Base-by-base conservation (phyloP, 2,888 invertebrate genomes). In the Spisula solida region DNA sequence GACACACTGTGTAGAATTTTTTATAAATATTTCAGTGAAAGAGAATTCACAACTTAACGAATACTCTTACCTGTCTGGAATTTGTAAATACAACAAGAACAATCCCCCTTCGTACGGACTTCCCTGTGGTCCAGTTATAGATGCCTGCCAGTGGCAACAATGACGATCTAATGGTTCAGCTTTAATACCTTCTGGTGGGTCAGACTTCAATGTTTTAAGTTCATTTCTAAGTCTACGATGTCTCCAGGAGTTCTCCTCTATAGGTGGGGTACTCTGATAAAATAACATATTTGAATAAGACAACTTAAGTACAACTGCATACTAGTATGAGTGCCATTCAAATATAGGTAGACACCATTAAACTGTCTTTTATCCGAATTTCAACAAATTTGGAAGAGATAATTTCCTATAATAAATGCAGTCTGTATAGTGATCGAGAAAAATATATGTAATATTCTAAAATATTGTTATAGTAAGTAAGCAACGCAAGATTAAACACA, bases 31-130 rank as follows among this genome's bases (percentile, higher is more conserved):
- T 8, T 47, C n/a, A 47, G 47, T 47, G 47, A 47, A 47, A 8
- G 51, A 51, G 1, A 51, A 51, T 12, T 16, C 14, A 51, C 2
- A 51, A 51, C 51, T 14, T 1, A 51, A 10, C 51, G 12, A 10
- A 25, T 25, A 10, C 25, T 25, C 81, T 91, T 90, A 96, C 97
- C 96, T 96, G 87, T 96, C 95, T 18, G 99, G 98, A 94, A 99
- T 98, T 97, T 98, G 98, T 90, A 99, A 97, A 96, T 98, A 98
- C 10, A 99, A 97, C 96, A 98, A 98, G 97, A 99, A 99, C 88
- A 98, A 97, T 12, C 99, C 99, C 25, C 99, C 99, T 96, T 99
- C 99, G 96, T 99, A 99, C 0, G 99, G 99, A 96, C 98, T 99
- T 55, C 98, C 98, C 51, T 98, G 98, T 14, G 99, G 99, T 0